Conservation (phyloP, 1,140 invertebrate genomes). For the Paramacrobiotus metropolitanus region DNA sequence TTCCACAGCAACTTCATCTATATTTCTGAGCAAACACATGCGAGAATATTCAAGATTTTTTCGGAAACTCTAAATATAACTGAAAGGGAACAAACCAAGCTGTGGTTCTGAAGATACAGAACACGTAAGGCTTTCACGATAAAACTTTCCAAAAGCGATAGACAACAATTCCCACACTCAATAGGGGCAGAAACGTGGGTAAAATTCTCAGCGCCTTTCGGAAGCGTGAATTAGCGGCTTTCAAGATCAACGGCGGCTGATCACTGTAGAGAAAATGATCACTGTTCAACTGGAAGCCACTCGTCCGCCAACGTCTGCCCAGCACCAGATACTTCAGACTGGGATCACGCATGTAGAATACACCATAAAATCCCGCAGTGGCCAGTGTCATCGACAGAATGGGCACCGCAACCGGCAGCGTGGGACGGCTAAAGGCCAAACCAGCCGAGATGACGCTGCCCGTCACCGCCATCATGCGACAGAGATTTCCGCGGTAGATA, state of each 20-base stretch:
- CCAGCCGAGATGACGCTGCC: not conserved
- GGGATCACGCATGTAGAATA: not conserved
- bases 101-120: too few species aligned
- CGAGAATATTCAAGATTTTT: too few species aligned
- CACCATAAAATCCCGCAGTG: not conserved
- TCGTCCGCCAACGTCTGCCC: not conserved
- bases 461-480: not conserved
- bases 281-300: not conserved
- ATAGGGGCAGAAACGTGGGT: not conserved
- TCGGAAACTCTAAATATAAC: too few species aligned
- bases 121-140: too few species aligned
- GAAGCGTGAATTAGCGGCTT: not conserved
- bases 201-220: not conserved
- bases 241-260: not conserved
- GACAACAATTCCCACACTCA: not conserved
- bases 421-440: not conserved
- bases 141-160: conserved; percentile 2
- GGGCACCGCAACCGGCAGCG: not conserved
- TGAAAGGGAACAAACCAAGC: too few species aligned
- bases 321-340: not conserved
- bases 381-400: not conserved
- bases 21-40: too few species aligned
- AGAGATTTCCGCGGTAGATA: not conserved
- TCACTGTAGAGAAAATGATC: not conserved
- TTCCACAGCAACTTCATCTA: too few species aligned